Evolutionary conservation across 2,113 vertebrate species (phyloP).

Genomic region (Piaya cayana): DNA sequence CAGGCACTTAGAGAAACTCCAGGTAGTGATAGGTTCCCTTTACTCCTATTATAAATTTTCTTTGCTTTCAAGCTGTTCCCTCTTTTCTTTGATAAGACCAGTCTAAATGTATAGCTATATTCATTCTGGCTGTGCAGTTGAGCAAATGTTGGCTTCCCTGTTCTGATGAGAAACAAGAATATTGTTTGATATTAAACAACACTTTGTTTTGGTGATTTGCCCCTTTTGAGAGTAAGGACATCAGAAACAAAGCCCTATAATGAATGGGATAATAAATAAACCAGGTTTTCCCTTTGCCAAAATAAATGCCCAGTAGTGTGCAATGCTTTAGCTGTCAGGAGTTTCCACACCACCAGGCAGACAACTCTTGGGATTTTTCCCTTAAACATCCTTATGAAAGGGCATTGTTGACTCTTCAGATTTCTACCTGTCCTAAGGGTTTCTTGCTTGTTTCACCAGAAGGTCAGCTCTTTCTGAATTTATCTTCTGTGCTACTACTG

Average conservation of each 20-base stretch:
- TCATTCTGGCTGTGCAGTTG: neutral
- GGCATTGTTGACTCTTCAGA: neutral
- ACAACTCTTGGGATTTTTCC: neutral
- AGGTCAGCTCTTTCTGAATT: neutral
- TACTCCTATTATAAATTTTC: neutral
- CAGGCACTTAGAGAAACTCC: neutral
- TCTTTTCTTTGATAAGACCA: neutral
- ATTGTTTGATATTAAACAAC: constrained; percentile 57
- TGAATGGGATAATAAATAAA: constrained; percentile 10
- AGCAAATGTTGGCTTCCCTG: neutral
- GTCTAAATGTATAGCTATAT: neutral
- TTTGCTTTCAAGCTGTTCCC: neutral
- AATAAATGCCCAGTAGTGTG: neutral
- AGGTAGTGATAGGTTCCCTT: neutral
- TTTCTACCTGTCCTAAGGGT: neutral
- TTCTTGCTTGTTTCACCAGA: neutral
- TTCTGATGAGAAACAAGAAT: constrained; percentile 31
- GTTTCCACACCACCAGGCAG: neutral
- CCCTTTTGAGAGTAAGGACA: neutral
- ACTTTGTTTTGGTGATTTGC: constrained; percentile 5
- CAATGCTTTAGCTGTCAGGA: neutral
- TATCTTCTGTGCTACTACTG: neutral
- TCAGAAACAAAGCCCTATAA: neutral
- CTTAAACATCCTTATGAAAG: neutral
- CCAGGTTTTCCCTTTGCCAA: neutral